A percentile compares a stretch with the other conserved stretches of the same genome.
These are phyloP conservation scores for Phocoena phocoena DNA, from an alignment of 2,113 vertebrate genomes.

Conservation along the genomic window DNA sequence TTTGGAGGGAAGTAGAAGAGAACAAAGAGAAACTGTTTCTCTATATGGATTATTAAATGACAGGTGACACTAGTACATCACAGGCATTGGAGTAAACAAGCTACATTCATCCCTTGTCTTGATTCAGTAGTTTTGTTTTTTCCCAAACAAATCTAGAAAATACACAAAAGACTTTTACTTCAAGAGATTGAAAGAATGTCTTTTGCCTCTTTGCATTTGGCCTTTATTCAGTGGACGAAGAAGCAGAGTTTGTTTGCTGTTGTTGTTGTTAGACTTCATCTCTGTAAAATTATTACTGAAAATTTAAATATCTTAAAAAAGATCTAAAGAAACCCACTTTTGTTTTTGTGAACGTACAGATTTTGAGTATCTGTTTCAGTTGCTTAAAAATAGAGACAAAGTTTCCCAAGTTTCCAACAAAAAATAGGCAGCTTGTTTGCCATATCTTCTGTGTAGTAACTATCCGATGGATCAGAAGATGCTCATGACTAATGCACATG, in stretches of 20 bases:
- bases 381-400: neutral
- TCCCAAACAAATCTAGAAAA: slow-evolving; percentile 41
- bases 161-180: slow-evolving; percentile 46
- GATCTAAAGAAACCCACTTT: neutral
- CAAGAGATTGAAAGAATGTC: slow-evolving; percentile 42
- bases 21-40: slow-evolving; percentile 43
- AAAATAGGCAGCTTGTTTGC: neutral
- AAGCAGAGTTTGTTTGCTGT: neutral
- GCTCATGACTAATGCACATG: accelerated
- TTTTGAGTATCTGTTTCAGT: neutral
- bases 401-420: neutral
- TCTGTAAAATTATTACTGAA: slow-evolving; percentile 32
- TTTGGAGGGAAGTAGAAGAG: neutral
- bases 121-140: neutral
- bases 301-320: slow-evolving; percentile 46
- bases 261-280: neutral
- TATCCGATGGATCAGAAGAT: neutral
- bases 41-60: slow-evolving; percentile 24
- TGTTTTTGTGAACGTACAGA: neutral
- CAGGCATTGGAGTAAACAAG: slow-evolving; percentile 10
- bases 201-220: slow-evolving; percentile 18
- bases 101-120: neutral
- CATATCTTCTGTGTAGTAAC: neutral
- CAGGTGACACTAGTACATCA: neutral
- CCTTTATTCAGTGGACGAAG: slow-evolving; percentile 65